Evolutionary conservation across 2,113 vertebrate species (phyloP), one percentile per base, ranked within the genome.

Genomic region (Arenaria interpres): DNA sequence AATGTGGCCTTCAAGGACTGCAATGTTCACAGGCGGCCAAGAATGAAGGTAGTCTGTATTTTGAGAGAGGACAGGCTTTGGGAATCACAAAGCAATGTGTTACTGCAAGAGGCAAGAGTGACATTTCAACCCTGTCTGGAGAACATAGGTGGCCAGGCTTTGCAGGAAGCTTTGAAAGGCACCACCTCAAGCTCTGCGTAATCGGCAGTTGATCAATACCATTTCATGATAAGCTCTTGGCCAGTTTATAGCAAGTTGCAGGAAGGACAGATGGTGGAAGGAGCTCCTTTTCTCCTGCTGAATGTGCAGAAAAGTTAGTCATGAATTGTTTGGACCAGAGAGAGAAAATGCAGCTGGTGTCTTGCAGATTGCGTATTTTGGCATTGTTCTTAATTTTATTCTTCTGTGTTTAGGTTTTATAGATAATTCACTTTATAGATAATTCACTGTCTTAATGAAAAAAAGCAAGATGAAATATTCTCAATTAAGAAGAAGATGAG

Each of bases 21-120:
- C 22, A 35, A 1, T 0, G 62, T 18, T 79, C 57, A 14, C 18
- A 63, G 20, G 54, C 0, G 1, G 41, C 63, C 43, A 3, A 32
- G 24, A 48, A 27, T 6, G 33, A 28, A 28, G 39, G 28, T 33
- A 77, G 39, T 11, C 37, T 27, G 32, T 25, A 3, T 14, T 50
- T 24, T 8, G 63, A 7, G 43, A 14, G 72, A 1, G 17, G 12
- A 14, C 18, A 75, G 69, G 32, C 27, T 83, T 35, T 50, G 50
- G 59, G 67, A 83, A 54, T 10, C 3, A 2, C 22, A 41, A 23
- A 69, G 32, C 32, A 11, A 10, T 6, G 9, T 27, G 51, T 33
- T 62, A 7, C 41, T 4, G 2, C 30, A 8, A 1, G 24, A 73
- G 35, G 43, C 5, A 59, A 27, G 11, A 25, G 11, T 9, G 37